Base-by-base conservation (phyloP, 2,113 vertebrate genomes). In the Piprites chloris region DNA sequence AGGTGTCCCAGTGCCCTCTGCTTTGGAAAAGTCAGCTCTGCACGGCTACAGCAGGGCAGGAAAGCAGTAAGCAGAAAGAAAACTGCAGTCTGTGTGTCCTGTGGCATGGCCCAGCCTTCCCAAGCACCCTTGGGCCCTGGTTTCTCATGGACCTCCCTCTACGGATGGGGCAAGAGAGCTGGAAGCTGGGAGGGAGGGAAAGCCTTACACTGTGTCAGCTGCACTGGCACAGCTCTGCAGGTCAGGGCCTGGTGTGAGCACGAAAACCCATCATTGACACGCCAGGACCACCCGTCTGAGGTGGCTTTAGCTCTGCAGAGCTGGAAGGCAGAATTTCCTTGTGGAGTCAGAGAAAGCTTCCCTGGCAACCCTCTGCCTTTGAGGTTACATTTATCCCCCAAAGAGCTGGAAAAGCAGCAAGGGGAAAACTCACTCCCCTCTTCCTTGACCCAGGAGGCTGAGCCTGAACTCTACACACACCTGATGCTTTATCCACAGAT, bases 141-240 rank as follows among this genome's bases (percentile, higher is more conserved):
- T 66, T 87, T 33, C 39, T 61, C 52, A 62, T 5, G 9, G 19
- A 52, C 24, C 13, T 49, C 42, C 46, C 33, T 50, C 37, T 22
- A 9, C 0, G 0, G 12, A 30, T 14, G 10, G 27, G 33, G 11
- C 26, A 52, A 32, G 23, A 37, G 49, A 11, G 14, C 33, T 27
- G 46, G 21, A 41, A 28, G 35, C 41, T 71, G 50, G 46, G 14
- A 52, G n/a, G 15, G 37, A 67, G 32, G 24, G 33, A 11, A 66
- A 19, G 68, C 11, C 10, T 44, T 11, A 44, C 27, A 32, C 22
- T 4, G 0, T 20, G 21, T 24, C 30, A 39, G 28, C 24, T 21
- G 39, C 1, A 32, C 42, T 44, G 5, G 12, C 26, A 15, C 27
- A 18, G 19, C 32, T 65, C 90, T 59, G 44, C 2, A 4, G 39